Conservation (phyloP, 2,797 vertebrate species). For the Nyctalus aviator region DNA sequence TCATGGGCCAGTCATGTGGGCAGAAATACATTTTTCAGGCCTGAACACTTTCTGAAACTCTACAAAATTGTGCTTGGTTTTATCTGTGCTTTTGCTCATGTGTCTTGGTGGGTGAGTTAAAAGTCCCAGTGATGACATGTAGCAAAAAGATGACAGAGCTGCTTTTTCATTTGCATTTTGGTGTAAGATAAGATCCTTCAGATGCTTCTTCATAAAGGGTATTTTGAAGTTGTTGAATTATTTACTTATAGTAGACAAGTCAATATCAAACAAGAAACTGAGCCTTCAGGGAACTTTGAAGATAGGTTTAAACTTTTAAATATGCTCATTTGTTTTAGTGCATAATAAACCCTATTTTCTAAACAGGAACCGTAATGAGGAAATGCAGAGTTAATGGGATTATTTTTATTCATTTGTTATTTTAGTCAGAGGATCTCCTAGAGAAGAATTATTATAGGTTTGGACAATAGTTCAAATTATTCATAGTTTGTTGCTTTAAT, state of each 20-base stretch:
- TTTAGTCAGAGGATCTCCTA: constrained; percentile 8
- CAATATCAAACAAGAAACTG: constrained; percentile 15
- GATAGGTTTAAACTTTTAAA: constrained; percentile 56
- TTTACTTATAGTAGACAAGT: neutral
- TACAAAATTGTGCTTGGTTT: neutral
- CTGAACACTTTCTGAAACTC: constrained; percentile 24
- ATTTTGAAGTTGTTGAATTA: constrained; percentile 15
- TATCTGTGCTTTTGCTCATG: neutral
- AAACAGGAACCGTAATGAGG: constrained; percentile 28
- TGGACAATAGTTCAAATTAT: constrained; percentile 61
- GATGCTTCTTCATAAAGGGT: neutral
- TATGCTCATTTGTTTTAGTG: constrained; percentile 38
- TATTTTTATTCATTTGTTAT: constrained; percentile 41
- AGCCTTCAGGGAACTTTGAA: constrained; percentile 46
- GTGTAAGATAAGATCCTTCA: neutral
- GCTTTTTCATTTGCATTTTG: constrained; percentile 9
- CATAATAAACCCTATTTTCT: constrained; percentile 47
- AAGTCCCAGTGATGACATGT: neutral
- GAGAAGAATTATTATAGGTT: constrained; percentile 31
- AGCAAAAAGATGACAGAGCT: neutral
- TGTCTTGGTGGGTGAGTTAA: neutral
- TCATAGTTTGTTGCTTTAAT: constrained; percentile 53
- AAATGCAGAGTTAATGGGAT: constrained; percentile 28
- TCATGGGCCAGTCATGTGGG: neutral
- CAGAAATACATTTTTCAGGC: constrained; percentile 14